These are phyloP conservation scores for Lepus townsendii DNA, from an alignment of 2,797 vertebrate genomes.

Conservation along the genomic window DNA sequence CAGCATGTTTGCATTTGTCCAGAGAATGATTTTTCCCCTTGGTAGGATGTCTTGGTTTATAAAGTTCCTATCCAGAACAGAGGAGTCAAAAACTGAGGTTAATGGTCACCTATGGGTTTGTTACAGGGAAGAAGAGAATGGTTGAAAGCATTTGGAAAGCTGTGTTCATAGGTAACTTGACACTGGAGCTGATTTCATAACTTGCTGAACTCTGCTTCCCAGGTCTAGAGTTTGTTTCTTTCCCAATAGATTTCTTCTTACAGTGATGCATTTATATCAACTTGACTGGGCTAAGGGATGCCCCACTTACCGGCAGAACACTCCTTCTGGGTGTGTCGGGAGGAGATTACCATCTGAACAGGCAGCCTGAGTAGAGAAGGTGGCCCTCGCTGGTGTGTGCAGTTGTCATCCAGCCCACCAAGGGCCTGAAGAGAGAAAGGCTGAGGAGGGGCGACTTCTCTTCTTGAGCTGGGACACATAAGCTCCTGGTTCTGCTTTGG, in stretches of 20 bases:
- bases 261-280: neutral
- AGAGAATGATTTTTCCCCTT: neutral
- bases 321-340: neutral
- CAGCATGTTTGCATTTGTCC: slow-evolving; percentile 18
- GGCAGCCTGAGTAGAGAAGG: neutral
- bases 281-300: neutral
- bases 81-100: neutral
- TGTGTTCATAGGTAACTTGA: neutral
- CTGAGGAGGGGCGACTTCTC: neutral
- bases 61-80: neutral
- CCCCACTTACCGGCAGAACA: neutral
- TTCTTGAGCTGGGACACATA: neutral
- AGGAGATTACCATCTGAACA: neutral
- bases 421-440: neutral
- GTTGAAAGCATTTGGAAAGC: neutral
- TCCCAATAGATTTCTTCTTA: neutral
- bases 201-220: neutral
- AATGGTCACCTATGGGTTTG: neutral
- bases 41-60: neutral
- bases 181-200: neutral
- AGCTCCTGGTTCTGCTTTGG: neutral
- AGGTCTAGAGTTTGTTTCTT: neutral
- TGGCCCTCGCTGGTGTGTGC: neutral
- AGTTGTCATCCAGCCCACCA: neutral
- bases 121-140: neutral